Percentiles rank a stretch among this genome's conserved stretches.
Conservation (phyloP, 2,797 vertebrate genomes). For the Pseudopleuronectes americanus region DNA sequence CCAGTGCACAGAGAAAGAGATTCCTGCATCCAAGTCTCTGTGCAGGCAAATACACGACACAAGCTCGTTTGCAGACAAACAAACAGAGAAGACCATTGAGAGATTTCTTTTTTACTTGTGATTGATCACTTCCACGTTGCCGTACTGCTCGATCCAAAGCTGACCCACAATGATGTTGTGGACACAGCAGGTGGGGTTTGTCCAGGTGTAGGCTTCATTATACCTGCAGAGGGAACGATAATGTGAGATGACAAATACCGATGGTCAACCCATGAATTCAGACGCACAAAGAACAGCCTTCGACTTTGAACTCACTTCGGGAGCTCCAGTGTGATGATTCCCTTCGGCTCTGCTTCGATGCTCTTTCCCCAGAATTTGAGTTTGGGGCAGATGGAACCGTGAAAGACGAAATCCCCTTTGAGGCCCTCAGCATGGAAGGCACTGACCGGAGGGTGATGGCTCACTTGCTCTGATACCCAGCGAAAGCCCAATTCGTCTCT, state of each 20-base stretch:
- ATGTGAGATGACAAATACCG: not conserved
- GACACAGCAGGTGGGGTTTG: constrained; percentile 96
- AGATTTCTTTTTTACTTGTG: constrained; percentile 87
- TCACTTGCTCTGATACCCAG: constrained; percentile 97
- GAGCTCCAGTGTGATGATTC: constrained; percentile 95
- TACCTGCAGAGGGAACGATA: constrained; percentile 79
- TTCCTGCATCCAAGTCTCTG: constrained; percentile 3
- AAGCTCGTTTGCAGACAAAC: constrained; percentile 10
- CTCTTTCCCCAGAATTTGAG: constrained; percentile 99
- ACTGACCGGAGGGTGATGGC: constrained; percentile 97
- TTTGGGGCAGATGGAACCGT: constrained; percentile 98
- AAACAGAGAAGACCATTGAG: constrained; percentile 3
- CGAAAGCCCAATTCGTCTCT: constrained; percentile 97
- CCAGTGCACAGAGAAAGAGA: constrained; percentile 10
- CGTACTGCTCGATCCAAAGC: constrained; percentile 99
- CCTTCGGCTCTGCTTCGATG: constrained; percentile 97
- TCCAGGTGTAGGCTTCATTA: constrained; percentile 97
- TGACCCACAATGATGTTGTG: constrained; percentile 99
- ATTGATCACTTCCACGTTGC: constrained; percentile 95
- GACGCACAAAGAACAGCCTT: not conserved
- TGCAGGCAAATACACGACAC: constrained; percentile 5
- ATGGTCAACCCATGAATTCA: too few relatives aligned
- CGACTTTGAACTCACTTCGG: constrained; percentile 88
- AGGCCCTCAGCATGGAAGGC: constrained; percentile 97
- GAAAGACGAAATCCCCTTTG: constrained; percentile 94